These are phyloP conservation scores for Odontophorus gujanensis DNA, from an alignment of 2,113 vertebrate genomes.

Conservation along the genomic window DNA sequence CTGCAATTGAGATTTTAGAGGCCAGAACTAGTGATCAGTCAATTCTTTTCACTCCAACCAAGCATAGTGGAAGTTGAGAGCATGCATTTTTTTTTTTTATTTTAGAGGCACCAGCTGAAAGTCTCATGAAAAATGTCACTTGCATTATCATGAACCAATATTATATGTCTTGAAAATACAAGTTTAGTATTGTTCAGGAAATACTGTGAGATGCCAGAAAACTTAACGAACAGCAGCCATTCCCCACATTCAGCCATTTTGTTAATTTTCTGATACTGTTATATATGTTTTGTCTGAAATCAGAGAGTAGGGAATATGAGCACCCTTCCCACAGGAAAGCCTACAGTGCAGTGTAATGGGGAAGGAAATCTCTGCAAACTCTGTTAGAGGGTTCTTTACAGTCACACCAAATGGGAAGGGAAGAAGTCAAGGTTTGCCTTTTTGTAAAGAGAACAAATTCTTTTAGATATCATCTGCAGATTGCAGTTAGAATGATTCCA, in stretches of 20 bases:
- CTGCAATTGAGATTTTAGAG: neutral
- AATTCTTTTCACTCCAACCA: constrained; percentile 23
- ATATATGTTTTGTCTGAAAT: constrained; percentile 38
- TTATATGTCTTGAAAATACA: neutral
- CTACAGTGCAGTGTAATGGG: neutral
- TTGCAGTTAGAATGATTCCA: neutral
- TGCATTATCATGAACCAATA: neutral
- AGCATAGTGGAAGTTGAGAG: neutral
- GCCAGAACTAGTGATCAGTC: neutral
- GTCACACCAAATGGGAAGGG: neutral
- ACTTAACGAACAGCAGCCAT: constrained; percentile 47
- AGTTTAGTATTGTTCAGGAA: constrained; percentile 47
- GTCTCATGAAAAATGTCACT: constrained; percentile 55
- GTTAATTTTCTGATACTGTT: constrained; percentile 50
- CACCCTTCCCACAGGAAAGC: neutral
- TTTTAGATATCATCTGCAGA: neutral
- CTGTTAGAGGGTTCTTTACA: neutral
- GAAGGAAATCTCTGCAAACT: constrained; percentile 8
- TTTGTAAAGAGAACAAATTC: neutral
- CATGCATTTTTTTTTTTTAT: neutral
- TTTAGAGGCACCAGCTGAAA: constrained; percentile 25
- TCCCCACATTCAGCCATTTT: constrained; percentile 10
- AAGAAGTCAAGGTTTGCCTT: neutral
- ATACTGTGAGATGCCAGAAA: constrained; percentile 16
- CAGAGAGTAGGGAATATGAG: neutral